Conservation (phyloP, 2,797 vertebrate genomes). For the Morelia viridis region DNA sequence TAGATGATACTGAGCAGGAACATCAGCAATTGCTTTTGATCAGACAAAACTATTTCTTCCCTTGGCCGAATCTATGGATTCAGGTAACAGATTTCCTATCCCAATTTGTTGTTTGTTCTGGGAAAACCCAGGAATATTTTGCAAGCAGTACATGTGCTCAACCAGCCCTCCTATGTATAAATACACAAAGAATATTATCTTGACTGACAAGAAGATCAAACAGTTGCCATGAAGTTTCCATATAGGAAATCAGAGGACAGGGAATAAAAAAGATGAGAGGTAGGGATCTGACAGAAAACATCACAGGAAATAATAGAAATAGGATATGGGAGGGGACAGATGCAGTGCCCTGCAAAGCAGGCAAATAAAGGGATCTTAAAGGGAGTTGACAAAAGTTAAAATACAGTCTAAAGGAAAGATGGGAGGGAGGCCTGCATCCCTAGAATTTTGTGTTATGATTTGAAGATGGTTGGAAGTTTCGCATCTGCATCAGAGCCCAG, state of each 20-base stretch:
- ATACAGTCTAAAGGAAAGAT: background rate
- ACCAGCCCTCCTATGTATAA: background rate
- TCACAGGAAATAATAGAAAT: background rate
- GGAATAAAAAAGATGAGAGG: conserved; percentile 10
- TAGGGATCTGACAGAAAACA: background rate
- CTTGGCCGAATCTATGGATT: background rate
- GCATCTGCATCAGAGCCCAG: background rate
- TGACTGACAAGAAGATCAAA: background rate
- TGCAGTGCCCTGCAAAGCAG: background rate
- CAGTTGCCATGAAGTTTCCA: background rate
- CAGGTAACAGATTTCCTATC: background rate
- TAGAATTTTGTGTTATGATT: background rate
- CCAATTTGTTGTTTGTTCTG: background rate
- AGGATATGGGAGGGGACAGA: background rate
- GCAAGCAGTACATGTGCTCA: background rate
- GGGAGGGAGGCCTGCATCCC: no score
- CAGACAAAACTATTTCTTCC: background rate
- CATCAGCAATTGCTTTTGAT: background rate
- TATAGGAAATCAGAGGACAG: background rate
- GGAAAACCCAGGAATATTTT: background rate
- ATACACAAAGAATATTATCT: conserved; percentile 2
- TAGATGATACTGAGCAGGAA: background rate
- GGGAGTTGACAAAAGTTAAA: background rate
- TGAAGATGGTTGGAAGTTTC: background rate
- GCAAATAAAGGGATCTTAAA: background rate